Conservation (phyloP, 2,113 vertebrate species). For the Cygnus atratus region DNA sequence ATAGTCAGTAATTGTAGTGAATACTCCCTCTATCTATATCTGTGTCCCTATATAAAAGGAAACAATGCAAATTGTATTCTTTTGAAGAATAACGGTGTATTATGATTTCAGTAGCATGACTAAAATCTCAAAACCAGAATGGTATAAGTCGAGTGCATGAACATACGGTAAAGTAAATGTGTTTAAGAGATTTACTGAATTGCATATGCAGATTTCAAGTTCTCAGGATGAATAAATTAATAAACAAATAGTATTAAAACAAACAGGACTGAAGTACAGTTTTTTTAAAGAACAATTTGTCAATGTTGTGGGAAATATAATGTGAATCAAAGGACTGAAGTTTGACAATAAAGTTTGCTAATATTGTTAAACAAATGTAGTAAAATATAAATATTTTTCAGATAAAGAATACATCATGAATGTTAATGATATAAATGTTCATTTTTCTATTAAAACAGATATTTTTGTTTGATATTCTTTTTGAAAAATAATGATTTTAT, state of each 20-base stretch:
- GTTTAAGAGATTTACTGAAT: neutral
- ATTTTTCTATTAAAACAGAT: neutral
- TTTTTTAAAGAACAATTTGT: neutral
- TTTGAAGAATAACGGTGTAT: neutral
- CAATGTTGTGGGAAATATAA: neutral
- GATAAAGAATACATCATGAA: neutral
- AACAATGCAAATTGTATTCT: neutral
- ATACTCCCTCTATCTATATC: neutral
- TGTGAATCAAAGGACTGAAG: neutral
- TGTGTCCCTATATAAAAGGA: too few relatives aligned
- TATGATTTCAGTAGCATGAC: neutral
- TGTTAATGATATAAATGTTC: neutral
- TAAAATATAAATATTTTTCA: neutral
- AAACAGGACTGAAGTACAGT: neutral
- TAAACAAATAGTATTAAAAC: neutral
- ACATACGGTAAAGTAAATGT: neutral
- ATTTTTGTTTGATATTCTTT: neutral
- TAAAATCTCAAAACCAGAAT: neutral
- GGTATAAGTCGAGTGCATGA: neutral
- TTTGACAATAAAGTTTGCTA: neutral
- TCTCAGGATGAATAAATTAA: neutral
- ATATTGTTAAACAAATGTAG: neutral
- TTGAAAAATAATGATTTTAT: neutral
- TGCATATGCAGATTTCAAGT: neutral
- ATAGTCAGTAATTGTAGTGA: neutral